Evolutionary conservation across 2,888 invertebrate species (phyloP), one percentile per base, ranked within the genome.

Genomic region (Cabera pusaria): DNA sequence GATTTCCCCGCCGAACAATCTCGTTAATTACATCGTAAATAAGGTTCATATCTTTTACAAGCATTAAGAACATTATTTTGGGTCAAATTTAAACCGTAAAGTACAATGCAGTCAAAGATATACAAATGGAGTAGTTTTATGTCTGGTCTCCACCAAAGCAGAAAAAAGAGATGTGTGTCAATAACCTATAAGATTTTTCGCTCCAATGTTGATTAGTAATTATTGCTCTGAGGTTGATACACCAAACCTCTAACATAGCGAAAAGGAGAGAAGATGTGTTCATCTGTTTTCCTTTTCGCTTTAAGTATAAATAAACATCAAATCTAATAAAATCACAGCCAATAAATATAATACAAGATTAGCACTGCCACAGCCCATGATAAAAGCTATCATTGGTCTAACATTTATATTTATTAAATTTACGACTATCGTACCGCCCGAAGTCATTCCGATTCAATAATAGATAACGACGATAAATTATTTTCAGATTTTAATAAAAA

Each of bases 1-100:
- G 53, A 35, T 51, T 59, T 57, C 44, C 61, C 45, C 38, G 34
- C 29, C 20, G 17, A 49, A 47, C 56, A 52, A 60, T 56, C 54
- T 52, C 57, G 39, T 47, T 52, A 47, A 48, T 27, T 51, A 49
- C 42, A 38, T 25, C 44, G 44, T 49, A 56, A 54, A 59, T 53
- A 40, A 47, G 35, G 36, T 26, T 38, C 45, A 29, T 51, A 57
- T 56, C 56, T 47, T 33, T 43, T 44, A 39, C 33, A 37, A 49
- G 36, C 44, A 41, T 56, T 44, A 51, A 51, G 45, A 34, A 27
- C 23, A 35, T 38, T 28, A 20, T 12, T 38, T 24, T 10, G 17
- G 16, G 11, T 40, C 19, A 35, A 34, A 44, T 32, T 26, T 26
- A 29, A 40, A 31, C 33, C 32, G 39, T 28, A 42, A 24, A 26